Conservation (phyloP, 2,888 invertebrate genomes). For the Meghimatium bilineatum region DNA sequence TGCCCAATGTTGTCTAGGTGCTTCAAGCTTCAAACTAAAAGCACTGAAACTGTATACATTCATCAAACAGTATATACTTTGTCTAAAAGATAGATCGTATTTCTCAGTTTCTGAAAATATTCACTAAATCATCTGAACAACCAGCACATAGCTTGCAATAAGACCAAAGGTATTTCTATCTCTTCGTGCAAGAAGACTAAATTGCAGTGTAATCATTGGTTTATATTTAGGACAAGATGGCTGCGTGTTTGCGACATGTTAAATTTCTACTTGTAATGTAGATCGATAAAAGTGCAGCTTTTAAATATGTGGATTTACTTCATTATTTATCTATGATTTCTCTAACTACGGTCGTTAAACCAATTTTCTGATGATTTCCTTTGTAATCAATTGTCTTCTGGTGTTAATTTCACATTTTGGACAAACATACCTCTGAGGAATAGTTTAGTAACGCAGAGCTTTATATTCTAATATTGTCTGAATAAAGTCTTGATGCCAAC, state of each 20-base stretch:
- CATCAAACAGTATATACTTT: background rate
- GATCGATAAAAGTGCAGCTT: background rate
- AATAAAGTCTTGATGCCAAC: too few relatives aligned
- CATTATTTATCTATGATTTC: background rate
- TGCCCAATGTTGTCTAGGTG: background rate
- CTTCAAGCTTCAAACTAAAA: constrained; percentile 3
- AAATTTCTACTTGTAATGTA: background rate
- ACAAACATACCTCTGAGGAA: too few relatives aligned
- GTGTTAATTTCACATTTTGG: background rate
- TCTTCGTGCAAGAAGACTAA: background rate
- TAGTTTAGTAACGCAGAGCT: too few relatives aligned
- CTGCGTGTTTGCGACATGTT: background rate
- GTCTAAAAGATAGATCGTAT: background rate
- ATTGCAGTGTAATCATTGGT: background rate
- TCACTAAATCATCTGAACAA: background rate
- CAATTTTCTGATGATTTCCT: background rate
- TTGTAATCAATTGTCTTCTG: background rate
- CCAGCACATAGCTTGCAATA: background rate
- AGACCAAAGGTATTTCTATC: background rate
- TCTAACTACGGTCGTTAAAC: background rate
- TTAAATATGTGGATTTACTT: background rate
- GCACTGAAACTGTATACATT: constrained; percentile 20
- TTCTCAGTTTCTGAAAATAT: background rate
- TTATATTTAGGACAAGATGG: background rate
- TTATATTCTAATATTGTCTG: too few relatives aligned